These are phyloP conservation scores for Mola mola DNA, from an alignment of 2,113 vertebrate species.

Conservation along the genomic window DNA sequence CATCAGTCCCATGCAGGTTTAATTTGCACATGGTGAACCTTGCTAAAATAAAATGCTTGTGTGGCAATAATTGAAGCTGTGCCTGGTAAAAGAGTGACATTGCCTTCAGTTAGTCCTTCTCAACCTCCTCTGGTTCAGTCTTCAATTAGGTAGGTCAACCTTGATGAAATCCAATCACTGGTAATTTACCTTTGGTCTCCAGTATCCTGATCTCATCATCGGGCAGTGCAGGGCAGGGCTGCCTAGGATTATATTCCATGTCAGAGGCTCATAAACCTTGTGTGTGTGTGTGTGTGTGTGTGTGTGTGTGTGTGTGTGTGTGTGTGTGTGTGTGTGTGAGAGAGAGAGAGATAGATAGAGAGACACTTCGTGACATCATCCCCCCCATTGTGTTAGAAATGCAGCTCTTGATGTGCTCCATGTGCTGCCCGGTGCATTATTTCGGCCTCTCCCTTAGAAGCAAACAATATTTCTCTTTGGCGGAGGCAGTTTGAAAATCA, in stretches of 20 bases:
- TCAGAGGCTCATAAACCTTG: constrained; percentile 65
- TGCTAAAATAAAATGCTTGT: constrained; percentile 1
- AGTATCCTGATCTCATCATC: constrained; percentile 64
- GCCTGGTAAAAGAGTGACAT: constrained; percentile 25
- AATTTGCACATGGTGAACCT: constrained; percentile 4
- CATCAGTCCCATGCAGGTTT: constrained; percentile 20
- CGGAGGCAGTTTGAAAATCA: constrained; percentile 40
- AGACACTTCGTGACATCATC: too few relatives aligned
- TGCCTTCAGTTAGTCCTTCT: constrained; percentile 6
- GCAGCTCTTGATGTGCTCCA: constrained; percentile 6
- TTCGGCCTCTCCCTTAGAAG: constrained; percentile 27
- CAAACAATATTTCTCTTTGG: constrained; percentile 19
- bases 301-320: too few relatives aligned
- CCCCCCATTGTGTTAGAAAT: not conserved
- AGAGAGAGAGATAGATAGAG: too few relatives aligned
- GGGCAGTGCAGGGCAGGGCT: constrained; percentile 25
- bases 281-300: constrained; percentile 3
- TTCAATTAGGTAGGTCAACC: constrained; percentile 58
- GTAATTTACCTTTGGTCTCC: constrained; percentile 70
- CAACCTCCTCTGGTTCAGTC: constrained; percentile 30
- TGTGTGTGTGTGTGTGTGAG: too few relatives aligned
- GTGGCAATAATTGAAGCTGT: constrained; percentile 24
- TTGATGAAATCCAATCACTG: constrained; percentile 78
- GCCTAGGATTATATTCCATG: constrained; percentile 68
- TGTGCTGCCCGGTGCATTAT: constrained; percentile 8